Base-by-base conservation (phyloP, 2,113 vertebrate species). In the Otis tarda region DNA sequence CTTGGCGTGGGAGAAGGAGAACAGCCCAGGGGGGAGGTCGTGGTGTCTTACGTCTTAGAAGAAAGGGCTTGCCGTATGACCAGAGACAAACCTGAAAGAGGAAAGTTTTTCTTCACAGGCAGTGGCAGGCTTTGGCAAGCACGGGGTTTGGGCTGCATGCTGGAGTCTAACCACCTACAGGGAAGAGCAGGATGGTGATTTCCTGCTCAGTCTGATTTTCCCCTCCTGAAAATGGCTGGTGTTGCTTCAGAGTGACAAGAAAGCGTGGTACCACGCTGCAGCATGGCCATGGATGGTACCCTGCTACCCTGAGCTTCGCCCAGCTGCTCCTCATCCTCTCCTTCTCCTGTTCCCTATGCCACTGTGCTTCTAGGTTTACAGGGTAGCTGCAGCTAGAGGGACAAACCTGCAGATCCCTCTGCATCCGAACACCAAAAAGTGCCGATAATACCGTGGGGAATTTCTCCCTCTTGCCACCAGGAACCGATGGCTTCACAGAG, bases 61-160 rank as follows among this genome's bases (percentile, higher is more conserved):
- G 9, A 23, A 61, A 41, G 10, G 22, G 2, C 3, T 70, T 5
- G 0, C 39, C 1, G 0, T 8, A 13, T 14, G 41, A 12, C 12
- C 20, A 23, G 37, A 47, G n/a, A 33, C n/a, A 37, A 45, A 16
- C 11, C 31, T 24, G 21, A 13, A 23, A 35, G 16, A 52, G 57
- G 22, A 20, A 69, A 68, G 7, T 14, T 57, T 5, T 9, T 45
- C 33, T 57, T 37, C 39, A 7, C 6, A 16, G 39, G 15, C 8
- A 10, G 35, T 7, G 27, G 14, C 24, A 12, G 71, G 52, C 12
- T 83, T 60, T 68, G 65, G 43, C 25, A 59, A 55, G 19, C 10
- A 9, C 0, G 3, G 35, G 23, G 3, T 0, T 10, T 22, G 9
- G 16, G 60, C 20, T 74, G 14, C 19, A 14, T 35, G 53, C 14